Base-by-base conservation (phyloP, 2,113 vertebrate genomes). In the Hassar affinis region DNA sequence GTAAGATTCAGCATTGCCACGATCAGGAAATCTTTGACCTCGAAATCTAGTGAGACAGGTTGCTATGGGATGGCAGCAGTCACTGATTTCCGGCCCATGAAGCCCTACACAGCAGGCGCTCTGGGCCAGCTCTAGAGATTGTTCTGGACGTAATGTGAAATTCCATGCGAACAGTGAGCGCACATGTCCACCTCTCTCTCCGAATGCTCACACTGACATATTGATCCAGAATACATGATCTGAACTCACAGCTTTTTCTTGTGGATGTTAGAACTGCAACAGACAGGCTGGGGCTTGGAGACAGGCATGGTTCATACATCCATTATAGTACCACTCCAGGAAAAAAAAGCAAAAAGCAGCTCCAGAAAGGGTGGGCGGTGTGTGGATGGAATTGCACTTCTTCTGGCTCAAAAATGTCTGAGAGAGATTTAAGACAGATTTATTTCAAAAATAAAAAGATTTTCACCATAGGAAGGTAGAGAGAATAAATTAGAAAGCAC, bases 271-370 rank as follows among this genome's bases (percentile, higher is more conserved):
- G 91, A 91, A 91, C 92, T 88, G 90, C 87, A 90, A 79, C 81
- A 66, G 85, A 75, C 64, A 81, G 84, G 89, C 35, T 78, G 89
- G 89, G 84, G 64, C 61, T 84, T 86, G 74, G 90, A 88, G 83
- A 81, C 88, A 90, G 89, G 89, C 87, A 86, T 80, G 85, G 89
- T 90, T 93, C 88, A 90, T 93, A 92, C 93, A 91, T 93, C 93
- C 93, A 87, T 91, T 94, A 93, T 95, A 95, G 94, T 95, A 95
- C 94, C 94, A 94, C 92, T 93, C 92, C 92, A 92, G 90, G 91
- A 93, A 92, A 92, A 91, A 89, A 88, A 88, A 89, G 92, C 81
- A 90, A 90, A 81, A 92, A 93, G 93, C 93, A 93, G 92, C 92
- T 93, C 92, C 91, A 91, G 90, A 91, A 91, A 90, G 82, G 33